Conservation (phyloP, 2,113 vertebrate genomes). For the Zapus hudsonius region DNA sequence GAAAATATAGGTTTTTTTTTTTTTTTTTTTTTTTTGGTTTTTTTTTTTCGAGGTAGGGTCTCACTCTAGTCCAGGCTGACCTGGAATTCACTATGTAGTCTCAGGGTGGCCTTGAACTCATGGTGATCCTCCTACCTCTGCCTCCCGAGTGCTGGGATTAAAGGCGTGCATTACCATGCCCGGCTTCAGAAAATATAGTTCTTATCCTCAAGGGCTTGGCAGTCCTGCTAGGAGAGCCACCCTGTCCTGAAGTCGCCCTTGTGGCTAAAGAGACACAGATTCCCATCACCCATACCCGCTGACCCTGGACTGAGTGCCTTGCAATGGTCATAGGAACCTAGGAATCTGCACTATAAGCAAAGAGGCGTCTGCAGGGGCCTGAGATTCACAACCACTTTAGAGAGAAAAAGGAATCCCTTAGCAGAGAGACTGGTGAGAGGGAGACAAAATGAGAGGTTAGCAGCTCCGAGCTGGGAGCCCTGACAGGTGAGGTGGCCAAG, state of each 20-base stretch:
- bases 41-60: too few relatives aligned
- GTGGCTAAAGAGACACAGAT: neutral
- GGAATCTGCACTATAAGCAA: neutral
- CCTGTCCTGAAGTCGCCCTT: neutral
- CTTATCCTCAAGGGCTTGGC: neutral
- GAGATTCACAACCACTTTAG: neutral
- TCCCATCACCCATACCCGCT: accelerated
- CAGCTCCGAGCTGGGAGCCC: accelerated
- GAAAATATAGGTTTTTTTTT: too few relatives aligned
- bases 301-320: accelerated
- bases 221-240: neutral
- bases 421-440: neutral
- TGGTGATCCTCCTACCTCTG: too few relatives aligned
- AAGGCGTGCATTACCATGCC: too few relatives aligned
- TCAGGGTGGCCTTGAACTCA: too few relatives aligned
- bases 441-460: too few relatives aligned
- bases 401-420: neutral
- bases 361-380: neutral
- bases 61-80: too few relatives aligned
- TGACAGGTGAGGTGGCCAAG: accelerated
- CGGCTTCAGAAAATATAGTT: neutral
- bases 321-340: too few relatives aligned
- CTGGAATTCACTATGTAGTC: too few relatives aligned
- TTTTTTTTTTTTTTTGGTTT: too few relatives aligned
- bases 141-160: too few relatives aligned